Evolutionary conservation across 2,888 invertebrate genomes (phyloP), one percentile per base, ranked within the genome.

Genomic region (Laspeyria flexula): DNA sequence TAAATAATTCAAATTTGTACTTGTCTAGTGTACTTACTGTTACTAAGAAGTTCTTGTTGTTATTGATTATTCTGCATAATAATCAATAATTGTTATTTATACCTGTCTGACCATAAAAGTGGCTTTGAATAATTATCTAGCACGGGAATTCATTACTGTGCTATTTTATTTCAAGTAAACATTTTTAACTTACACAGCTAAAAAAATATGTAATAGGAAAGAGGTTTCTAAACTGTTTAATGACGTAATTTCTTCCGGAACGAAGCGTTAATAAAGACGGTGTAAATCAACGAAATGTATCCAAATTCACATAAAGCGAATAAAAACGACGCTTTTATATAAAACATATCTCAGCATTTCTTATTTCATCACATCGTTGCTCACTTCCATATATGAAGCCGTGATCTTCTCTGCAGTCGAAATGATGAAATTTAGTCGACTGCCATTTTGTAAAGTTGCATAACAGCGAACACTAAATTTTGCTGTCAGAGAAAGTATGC

Each of bases 401-500:
- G 72, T 79, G 87, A 85, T 89, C 86, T 85, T 88, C 87, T 85
- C 85, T 81, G 77, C 70, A 76, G 79, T 77, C 79, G 80, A 85
- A 89, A 86, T 92, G 89, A 87, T 90, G 91, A 92, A 92, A 92
- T 90, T 90, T 86, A 84, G 87, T 85, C 82, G 83, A 75, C 83
- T 89, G 90, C 90, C 88, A 90, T 91, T 92, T 90, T 83, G 85
- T 83, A 79, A 71, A 65, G 76, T 89, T 83, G 83, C 88, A 79
- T 81, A 91, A 90, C 76, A 64, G 75, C 78, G 84, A 84, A 88
- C 86, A 90, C 91, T 88, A 90, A 92, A 91, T 91, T 92, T 91
- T 91, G 90, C 88, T 87, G 90, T 85, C 90, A 89, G 92, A 90
- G 92, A 92, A 92, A 92, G 92, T 90, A 86, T 85, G 84, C 91